Base-by-base conservation (phyloP, 2,888 invertebrate species). In the Cacoxenus indagator region DNA sequence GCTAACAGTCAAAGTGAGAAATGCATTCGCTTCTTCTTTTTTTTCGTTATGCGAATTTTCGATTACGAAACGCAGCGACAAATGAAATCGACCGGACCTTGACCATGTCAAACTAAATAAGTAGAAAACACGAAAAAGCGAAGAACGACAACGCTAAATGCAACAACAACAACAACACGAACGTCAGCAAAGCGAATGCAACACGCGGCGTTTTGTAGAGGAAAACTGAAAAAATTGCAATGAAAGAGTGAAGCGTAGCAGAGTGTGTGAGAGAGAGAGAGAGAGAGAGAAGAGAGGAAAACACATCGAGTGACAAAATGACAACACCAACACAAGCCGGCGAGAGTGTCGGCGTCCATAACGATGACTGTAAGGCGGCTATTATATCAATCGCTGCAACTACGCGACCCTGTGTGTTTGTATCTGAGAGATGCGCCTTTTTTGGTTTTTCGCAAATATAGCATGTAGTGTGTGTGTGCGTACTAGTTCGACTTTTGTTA, bases 81-180 rank as follows among this genome's bases (percentile, higher is more conserved):
- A 62, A 45, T 62, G 29, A 14, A 26, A 43, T 17, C 31, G 17
- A 24, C 2, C 24, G 65, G 54, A 65, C 65, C 57, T 65, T 65
- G 65, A 65, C 65, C 65, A 57, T 65, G 65, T 51, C 54, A 64
- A 64, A 48, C 61, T 62, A 45, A 22, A 64, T 48, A 48, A 48
- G 51, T 43, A 43, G 37, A 61, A 61, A 61, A 43, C 55, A 55
- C 24, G 24, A 37, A 43, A 19, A 17, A 2, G 11, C 31, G 54
- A 65, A 19, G 6, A 48, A 48, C n/a, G 46, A n/a, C 46, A n/a
- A 48, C 46, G 6, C 29, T 9, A 48, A 51, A 11, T 19, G 51
- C 27, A 64, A 51, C 65, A 48, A 51, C 14, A 27, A 22, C 22
- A 29, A 46, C 31, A 54, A 27, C 9, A 27, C 1, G 22, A 22